These are phyloP conservation scores for Gallinago paraguaiae DNA, from an alignment of 2,113 vertebrate species.

Conservation along the genomic window DNA sequence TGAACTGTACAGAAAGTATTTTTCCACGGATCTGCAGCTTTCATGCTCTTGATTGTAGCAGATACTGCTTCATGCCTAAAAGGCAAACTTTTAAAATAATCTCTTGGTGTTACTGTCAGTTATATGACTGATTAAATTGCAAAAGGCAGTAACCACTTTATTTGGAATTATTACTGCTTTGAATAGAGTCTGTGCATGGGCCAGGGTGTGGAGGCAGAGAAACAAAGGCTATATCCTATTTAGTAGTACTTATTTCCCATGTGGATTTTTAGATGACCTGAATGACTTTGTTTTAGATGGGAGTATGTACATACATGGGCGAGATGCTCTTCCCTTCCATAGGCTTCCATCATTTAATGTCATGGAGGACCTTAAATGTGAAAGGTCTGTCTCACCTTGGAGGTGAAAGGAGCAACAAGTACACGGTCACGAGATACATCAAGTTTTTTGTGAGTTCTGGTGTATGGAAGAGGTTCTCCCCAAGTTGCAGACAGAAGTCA, in stretches of 20 bases:
- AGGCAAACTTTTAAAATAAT: not conserved
- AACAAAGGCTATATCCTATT: not conserved
- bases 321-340: not conserved
- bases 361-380: not conserved
- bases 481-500: not conserved
- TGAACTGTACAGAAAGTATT: constrained; percentile 9
- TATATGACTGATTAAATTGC: not conserved
- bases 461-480: not conserved
- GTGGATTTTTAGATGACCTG: not conserved
- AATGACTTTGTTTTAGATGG: not conserved
- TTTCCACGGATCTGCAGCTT: constrained; percentile 15
- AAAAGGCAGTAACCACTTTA: not conserved
- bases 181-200: accelerated
- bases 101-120: not conserved
- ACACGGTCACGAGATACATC: accelerated
- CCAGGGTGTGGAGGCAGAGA: not conserved
- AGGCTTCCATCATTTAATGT: not conserved
- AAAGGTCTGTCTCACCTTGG: not conserved
- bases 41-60: not conserved
- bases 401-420: not conserved
- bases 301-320: accelerated
- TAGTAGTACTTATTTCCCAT: not conserved
- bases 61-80: not conserved
- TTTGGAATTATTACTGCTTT: not conserved
- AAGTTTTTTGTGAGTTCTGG: not conserved